These are phyloP conservation scores for Tanytarsus gracilentus DNA, from an alignment of 2,888 invertebrate genomes.

Conservation along the genomic window DNA sequence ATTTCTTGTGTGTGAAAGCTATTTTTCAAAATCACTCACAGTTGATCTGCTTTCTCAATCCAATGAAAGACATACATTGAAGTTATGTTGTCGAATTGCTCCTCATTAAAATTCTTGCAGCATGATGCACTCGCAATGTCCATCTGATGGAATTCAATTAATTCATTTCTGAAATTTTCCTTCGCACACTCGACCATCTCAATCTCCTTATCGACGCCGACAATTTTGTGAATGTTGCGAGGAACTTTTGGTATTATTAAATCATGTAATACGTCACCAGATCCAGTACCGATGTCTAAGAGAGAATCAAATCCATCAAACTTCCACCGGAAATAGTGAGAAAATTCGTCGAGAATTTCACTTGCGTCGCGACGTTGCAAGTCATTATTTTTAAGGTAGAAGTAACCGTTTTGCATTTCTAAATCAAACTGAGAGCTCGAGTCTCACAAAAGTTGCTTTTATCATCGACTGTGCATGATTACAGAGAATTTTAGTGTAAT, in stretches of 20 bases:
- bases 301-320: constrained; percentile 45
- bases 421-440: background rate
- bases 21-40: background rate
- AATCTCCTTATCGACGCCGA: constrained; percentile 61
- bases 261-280: constrained; percentile 58
- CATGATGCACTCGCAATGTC: background rate
- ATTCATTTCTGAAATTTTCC: constrained; percentile 44
- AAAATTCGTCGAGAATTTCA: constrained; percentile 55
- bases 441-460: background rate
- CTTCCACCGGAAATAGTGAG: constrained; percentile 50
- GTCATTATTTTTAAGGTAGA: constrained; percentile 58
- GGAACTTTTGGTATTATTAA: constrained; percentile 55
- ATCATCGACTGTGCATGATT: background rate
- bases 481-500: background rate
- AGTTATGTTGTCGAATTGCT: constrained; percentile 55
- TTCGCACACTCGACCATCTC: constrained; percentile 61
- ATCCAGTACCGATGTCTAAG: constrained; percentile 66
- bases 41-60: constrained; percentile 49
- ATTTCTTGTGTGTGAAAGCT: background rate
- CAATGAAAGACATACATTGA: constrained; percentile 75
- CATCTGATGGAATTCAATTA: constrained; percentile 44
- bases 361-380: constrained; percentile 59
- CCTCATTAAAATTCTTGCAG: background rate
- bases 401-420: constrained; percentile 53
- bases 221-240: constrained; percentile 44